These are phyloP conservation scores for Sylvia borin DNA, from an alignment of 2,797 vertebrate genomes.

Conservation along the genomic window DNA sequence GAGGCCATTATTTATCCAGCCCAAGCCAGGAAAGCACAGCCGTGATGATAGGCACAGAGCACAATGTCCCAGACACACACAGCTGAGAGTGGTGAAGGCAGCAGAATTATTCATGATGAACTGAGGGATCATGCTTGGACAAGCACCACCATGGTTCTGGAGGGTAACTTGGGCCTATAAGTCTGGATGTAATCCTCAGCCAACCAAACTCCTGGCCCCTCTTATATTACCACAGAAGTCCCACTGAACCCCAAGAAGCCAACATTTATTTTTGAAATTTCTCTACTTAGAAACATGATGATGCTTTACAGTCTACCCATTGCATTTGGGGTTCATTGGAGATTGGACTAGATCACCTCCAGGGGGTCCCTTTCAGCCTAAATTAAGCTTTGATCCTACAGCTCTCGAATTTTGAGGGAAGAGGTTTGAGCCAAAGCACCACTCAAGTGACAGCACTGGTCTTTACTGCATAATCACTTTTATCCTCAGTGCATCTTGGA, in stretches of 20 bases:
- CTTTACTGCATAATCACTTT: not conserved
- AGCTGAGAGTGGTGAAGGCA: not conserved
- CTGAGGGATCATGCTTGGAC: not conserved
- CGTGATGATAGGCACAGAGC: accelerated
- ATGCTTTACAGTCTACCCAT: not conserved
- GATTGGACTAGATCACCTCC: not conserved
- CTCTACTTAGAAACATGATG: not conserved
- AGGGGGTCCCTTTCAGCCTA: not conserved
- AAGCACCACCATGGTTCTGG: not conserved
- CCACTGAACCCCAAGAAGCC: not conserved
- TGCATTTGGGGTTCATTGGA: not conserved
- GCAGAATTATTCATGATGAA: not conserved
- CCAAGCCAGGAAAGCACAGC: not conserved
- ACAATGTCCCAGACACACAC: not conserved
- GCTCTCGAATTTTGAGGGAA: not conserved
- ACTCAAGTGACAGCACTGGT: not conserved
- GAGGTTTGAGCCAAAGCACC: not conserved
- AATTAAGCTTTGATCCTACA: not conserved
- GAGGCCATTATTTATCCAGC: not conserved
- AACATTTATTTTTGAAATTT: not conserved
- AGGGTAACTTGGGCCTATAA: not conserved
- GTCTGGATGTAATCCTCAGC: not conserved
- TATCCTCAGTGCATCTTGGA: conserved; percentile 18
- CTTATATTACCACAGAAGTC: not conserved
- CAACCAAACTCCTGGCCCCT: not conserved